These are phyloP conservation scores for Ennomos fuscantarius DNA, from an alignment of 2,888 invertebrate species.

Conservation along the genomic window DNA sequence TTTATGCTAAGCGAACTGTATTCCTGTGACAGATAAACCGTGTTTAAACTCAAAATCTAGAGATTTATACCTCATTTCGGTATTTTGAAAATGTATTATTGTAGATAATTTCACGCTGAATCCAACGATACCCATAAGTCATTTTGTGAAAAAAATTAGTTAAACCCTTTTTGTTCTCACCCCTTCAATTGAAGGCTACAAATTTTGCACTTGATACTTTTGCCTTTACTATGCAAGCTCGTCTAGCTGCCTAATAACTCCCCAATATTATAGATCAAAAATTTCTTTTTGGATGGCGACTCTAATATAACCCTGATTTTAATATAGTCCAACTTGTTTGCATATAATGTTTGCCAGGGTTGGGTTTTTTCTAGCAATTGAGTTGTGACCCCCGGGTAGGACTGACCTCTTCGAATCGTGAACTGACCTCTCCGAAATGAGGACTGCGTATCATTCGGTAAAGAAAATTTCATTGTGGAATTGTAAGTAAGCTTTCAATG, in stretches of 20 bases:
- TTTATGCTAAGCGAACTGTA: too few species aligned
- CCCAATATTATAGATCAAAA: slow-evolving; percentile 12
- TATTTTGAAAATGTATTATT: too few species aligned
- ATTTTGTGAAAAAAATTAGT: too few species aligned
- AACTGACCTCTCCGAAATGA: slow-evolving; percentile 35
- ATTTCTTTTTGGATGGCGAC: slow-evolving; percentile 18
- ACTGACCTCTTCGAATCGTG: slow-evolving; percentile 35
- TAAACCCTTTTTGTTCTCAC: too few species aligned
- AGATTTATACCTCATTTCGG: too few species aligned
- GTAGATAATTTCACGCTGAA: too few species aligned
- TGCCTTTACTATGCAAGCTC: too few species aligned
- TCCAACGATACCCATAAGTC: too few species aligned
- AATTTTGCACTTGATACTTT: too few species aligned
- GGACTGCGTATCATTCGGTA: slow-evolving; percentile 22
- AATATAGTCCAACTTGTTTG: slow-evolving; percentile 45
- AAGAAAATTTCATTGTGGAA: slow-evolving; percentile 3
- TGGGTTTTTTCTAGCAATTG: slow-evolving; percentile 37
- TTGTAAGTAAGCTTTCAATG: not conserved
- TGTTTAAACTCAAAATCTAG: too few species aligned
- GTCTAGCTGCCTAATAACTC: not conserved
- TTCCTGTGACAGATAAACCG: too few species aligned
- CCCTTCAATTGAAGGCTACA: too few species aligned
- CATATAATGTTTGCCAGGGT: slow-evolving; percentile 40
- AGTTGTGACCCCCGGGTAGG: slow-evolving; percentile 38
- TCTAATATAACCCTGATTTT: slow-evolving; percentile 40